These are phyloP conservation scores for Cavia aperea DNA, from an alignment of 2,113 vertebrate genomes.

Conservation along the genomic window DNA sequence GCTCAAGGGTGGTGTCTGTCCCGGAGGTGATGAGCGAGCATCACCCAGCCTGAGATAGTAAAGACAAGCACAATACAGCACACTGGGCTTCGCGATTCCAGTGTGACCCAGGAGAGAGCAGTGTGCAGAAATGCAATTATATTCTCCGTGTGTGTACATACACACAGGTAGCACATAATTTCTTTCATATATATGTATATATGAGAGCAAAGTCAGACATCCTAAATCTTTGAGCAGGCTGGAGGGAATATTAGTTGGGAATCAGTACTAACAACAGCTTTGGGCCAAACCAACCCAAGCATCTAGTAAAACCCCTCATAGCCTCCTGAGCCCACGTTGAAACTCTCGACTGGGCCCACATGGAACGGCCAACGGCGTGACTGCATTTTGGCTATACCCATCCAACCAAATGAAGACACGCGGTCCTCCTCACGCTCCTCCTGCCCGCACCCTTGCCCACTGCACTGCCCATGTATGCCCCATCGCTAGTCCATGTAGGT, in stretches of 20 bases:
- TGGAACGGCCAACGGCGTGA: not conserved
- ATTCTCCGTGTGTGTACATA: no score
- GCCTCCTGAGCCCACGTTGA: not conserved
- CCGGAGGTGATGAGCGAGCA: not conserved
- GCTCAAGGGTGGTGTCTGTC: not conserved
- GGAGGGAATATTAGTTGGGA: not conserved
- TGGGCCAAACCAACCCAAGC: not conserved
- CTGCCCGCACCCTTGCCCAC: no score
- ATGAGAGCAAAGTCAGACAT: not conserved
- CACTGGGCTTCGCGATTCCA: not conserved
- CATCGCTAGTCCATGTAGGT: no score
- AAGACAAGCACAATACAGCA: not conserved
- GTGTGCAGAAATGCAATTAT: not conserved
- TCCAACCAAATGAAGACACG: no score
- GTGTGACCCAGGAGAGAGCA: not conserved
- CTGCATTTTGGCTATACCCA: not conserved
- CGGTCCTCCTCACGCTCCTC: fast-evolving
- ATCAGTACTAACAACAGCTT: not conserved
- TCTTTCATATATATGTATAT: not conserved
- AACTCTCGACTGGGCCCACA: no score
- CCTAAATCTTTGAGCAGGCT: not conserved
- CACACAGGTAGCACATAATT: no score
- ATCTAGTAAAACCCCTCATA: not conserved
- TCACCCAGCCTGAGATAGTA: not conserved
- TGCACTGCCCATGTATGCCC: no score